Evolutionary conservation across 2,888 invertebrate species (phyloP).

Genomic region (Acleris emargana): DNA sequence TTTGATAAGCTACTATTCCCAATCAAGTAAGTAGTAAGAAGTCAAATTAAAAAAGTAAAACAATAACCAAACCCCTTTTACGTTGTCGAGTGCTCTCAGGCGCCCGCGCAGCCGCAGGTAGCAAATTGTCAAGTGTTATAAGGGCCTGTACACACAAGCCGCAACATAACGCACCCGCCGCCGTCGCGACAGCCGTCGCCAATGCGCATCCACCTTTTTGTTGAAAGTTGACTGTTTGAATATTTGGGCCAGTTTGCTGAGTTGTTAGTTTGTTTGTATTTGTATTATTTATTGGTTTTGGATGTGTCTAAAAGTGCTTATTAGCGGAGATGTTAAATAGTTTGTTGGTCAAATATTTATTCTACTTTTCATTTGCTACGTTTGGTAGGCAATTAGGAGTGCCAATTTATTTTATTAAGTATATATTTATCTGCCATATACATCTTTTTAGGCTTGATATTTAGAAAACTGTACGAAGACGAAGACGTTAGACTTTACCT

Average conservation of each 20-base stretch:
- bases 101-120: constrained; percentile 28
- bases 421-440: too few species aligned
- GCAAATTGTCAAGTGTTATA: constrained; percentile 33
- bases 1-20: not conserved
- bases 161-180: constrained; percentile 3
- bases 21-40: too few species aligned
- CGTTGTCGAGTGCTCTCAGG: constrained; percentile 22
- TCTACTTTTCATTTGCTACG: too few species aligned
- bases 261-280: constrained; percentile 21
- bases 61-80: constrained; percentile 33
- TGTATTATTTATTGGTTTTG: not conserved
- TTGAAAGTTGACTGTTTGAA: constrained; percentile 21
- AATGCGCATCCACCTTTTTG: constrained; percentile 19
- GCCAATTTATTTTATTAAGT: too few species aligned
- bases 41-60: constrained; percentile 1
- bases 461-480: too few species aligned
- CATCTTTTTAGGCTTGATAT: too few species aligned
- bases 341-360: too few species aligned
- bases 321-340: not conserved
- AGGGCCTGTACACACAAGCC: constrained; percentile 22
- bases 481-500: too few species aligned
- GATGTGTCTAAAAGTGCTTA: not conserved
- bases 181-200: constrained; percentile 32
- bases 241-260: constrained; percentile 21
- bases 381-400: too few species aligned